Conservation (phyloP, 2,888 invertebrate genomes). For the Caenorhabditis afra region DNA sequence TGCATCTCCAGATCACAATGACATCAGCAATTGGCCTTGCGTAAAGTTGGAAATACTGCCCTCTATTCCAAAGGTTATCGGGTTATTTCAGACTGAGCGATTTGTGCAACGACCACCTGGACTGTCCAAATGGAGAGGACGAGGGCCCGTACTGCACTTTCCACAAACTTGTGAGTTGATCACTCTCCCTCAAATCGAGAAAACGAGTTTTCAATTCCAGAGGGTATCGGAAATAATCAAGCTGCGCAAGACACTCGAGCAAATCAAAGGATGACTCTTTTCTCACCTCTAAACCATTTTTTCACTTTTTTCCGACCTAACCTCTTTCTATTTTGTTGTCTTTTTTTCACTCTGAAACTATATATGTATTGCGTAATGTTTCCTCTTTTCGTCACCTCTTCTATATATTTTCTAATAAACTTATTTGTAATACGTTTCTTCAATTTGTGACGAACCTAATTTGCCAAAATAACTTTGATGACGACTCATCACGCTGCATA, state of each 20-base stretch:
- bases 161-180: slow-evolving; percentile 34
- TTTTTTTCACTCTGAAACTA: background rate
- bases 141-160: slow-evolving; percentile 31
- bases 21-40: slow-evolving; percentile 40
- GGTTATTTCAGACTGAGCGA: slow-evolving; percentile 23
- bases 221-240: slow-evolving; percentile 9
- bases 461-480: slow-evolving; percentile 31
- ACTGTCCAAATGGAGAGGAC: slow-evolving; percentile 57
- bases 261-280: slow-evolving; percentile 9
- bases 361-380: slow-evolving; percentile 16
- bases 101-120: slow-evolving; percentile 30
- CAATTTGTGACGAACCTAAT: slow-evolving; percentile 50
- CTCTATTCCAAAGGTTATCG: background rate
- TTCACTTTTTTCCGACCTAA: background rate
- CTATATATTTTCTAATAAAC: slow-evolving; percentile 20
- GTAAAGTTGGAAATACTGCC: slow-evolving; percentile 30
- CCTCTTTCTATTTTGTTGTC: background rate
- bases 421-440: slow-evolving; percentile 24
- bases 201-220: slow-evolving; percentile 14
- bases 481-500: background rate
- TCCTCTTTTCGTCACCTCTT: slow-evolving; percentile 6
- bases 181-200: background rate
- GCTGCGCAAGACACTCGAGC: slow-evolving; percentile 22
- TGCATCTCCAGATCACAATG: slow-evolving; percentile 17
- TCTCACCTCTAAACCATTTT: slow-evolving; percentile 9